Conservation (phyloP, 2,888 invertebrate genomes). For the Andrena trimmerana region DNA sequence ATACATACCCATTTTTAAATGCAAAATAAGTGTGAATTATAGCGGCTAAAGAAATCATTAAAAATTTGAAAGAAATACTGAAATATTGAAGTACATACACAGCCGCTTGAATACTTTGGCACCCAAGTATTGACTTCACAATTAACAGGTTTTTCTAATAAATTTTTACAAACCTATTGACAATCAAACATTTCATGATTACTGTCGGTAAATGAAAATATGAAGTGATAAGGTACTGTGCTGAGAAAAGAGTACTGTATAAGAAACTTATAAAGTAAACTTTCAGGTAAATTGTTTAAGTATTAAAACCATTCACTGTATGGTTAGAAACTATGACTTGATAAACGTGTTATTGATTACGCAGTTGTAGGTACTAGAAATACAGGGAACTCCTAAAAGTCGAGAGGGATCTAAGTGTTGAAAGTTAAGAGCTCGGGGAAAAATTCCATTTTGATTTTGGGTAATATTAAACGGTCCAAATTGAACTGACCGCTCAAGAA, state of each 20-base stretch:
- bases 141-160: slow-evolving; percentile 1
- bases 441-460: no score
- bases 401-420: no score
- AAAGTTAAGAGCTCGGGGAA: no score
- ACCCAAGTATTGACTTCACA: slow-evolving; percentile 1
- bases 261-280: neutral
- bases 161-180: slow-evolving; percentile 3
- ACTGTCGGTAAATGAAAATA: neutral
- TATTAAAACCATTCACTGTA: neutral
- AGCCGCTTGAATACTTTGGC: slow-evolving; percentile 10
- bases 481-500: no score
- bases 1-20: slow-evolving; percentile 17
- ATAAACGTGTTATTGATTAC: slow-evolving; percentile 8
- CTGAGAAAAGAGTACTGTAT: neutral
- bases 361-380: neutral
- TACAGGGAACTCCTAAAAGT: no score
- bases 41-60: neutral
- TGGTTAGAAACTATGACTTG: neutral
- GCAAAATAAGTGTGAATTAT: slow-evolving; percentile 2
- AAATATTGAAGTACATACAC: neutral
- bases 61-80: slow-evolving; percentile 6
- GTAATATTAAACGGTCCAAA: no score
- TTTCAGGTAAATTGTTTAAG: neutral
- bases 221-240: neutral
- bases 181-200: neutral